A percentile compares a stretch with the other conserved stretches of the same genome.
These are phyloP conservation scores for Argyrosomus japonicus DNA, from an alignment of 2,113 vertebrate genomes.

Conservation along the genomic window DNA sequence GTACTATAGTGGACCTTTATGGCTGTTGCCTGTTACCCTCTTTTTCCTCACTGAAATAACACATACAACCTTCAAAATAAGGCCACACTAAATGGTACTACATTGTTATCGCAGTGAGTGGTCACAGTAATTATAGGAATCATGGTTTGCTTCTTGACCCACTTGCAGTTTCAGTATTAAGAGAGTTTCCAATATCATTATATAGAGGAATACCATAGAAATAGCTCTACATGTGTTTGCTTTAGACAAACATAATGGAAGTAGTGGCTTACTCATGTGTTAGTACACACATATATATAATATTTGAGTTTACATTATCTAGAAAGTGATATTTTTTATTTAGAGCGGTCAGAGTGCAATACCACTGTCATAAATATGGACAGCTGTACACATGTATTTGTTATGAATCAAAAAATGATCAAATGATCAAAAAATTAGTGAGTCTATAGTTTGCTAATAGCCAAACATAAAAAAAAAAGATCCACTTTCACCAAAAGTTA, in stretches of 20 bases:
- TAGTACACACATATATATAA: neutral
- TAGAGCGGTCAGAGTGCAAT: too few relatives aligned
- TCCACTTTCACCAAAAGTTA: too few relatives aligned
- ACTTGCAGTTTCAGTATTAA: conserved; percentile 7
- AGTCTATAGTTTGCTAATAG: too few relatives aligned
- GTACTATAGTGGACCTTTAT: neutral
- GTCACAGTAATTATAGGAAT: neutral
- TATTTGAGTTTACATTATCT: neutral
- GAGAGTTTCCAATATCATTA: neutral
- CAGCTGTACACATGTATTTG: too few relatives aligned
- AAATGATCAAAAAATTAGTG: too few relatives aligned
- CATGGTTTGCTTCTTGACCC: conserved; percentile 23
- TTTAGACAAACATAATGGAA: neutral
- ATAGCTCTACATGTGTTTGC: neutral
- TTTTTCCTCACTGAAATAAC: neutral
- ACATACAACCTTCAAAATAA: neutral
- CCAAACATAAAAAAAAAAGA: too few relatives aligned
- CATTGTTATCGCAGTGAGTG: conserved; percentile 4
- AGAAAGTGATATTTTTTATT: too few relatives aligned
- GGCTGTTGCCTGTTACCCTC: neutral
- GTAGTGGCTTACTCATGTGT: neutral
- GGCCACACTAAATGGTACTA: neutral
- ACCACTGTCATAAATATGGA: too few relatives aligned
- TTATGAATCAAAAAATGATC: too few relatives aligned
- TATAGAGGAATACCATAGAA: neutral